A percentile compares a stretch with the other conserved stretches of the same genome.
Conservation (phyloP, 2,888 invertebrate genomes). For the Liopterus haemorrhoidalis region DNA sequence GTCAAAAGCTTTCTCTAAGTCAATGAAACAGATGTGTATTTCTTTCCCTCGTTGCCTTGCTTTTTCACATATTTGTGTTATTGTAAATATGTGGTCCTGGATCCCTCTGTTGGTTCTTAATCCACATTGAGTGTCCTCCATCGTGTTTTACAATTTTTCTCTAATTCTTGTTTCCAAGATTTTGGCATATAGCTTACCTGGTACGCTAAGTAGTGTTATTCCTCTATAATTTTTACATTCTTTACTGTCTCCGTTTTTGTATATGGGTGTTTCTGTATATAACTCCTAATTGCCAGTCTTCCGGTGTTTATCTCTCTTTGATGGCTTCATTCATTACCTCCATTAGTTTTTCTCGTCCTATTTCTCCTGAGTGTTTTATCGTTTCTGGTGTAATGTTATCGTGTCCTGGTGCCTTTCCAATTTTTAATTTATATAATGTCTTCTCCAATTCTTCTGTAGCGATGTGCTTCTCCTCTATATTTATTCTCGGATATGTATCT, state of each 20-base stretch:
- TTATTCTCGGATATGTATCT: too few species aligned
- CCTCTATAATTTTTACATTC: conserved; percentile 12
- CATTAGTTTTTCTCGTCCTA: not conserved
- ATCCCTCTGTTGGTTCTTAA: conserved; percentile 14
- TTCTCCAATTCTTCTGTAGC: too few species aligned
- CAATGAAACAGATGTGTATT: conserved; percentile 11
- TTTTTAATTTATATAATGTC: too few species aligned
- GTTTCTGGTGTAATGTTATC: conserved; percentile 1
- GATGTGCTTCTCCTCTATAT: too few species aligned
- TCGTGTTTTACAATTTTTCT: conserved; percentile 2
- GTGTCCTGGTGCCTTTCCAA: too few species aligned
- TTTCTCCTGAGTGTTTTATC: not conserved
- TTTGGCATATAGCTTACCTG: conserved; percentile 7
- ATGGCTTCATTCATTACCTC: not conserved
- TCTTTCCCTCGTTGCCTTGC: not conserved
- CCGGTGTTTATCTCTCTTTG: conserved; percentile 9
- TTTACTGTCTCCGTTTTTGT: conserved; percentile 10
- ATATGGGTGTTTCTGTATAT: conserved; percentile 16
- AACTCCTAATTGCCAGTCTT: conserved; percentile 21
- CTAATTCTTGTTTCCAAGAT: conserved; percentile 12
- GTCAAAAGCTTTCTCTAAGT: too few species aligned
- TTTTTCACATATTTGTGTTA: conserved; percentile 16
- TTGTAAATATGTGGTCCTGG: conserved; percentile 13
- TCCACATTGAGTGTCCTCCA: conserved; percentile 14
- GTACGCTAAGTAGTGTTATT: conserved; percentile 10